Percentiles rank a stretch among this genome's conserved stretches.
Evolutionary conservation across 2,113 vertebrate species (phyloP).

Genomic region (Saguinus midas): DNA sequence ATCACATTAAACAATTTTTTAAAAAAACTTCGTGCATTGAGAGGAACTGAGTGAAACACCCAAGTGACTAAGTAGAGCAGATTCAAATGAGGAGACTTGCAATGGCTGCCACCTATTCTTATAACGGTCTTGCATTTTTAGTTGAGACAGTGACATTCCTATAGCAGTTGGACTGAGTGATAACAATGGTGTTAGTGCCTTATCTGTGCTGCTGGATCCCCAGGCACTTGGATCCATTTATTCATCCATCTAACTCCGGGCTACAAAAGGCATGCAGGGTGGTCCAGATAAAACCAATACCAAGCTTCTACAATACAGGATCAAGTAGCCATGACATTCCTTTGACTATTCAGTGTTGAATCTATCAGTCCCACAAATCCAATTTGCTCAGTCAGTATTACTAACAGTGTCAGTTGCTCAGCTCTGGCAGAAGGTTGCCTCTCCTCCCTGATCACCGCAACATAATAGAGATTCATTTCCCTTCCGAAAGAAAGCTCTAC

Average conservation of each 20-base stretch:
- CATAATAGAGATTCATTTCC: conserved; percentile 79
- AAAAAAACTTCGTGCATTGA: neutral
- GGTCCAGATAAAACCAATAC: neutral
- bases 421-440: neutral
- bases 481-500: conserved; percentile 80
- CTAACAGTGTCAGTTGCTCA: conserved; percentile 57
- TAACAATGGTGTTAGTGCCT: neutral
- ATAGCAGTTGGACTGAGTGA: neutral
- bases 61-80: neutral
- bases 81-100: neutral
- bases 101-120: neutral
- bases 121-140: neutral
- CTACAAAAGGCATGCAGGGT: neutral
- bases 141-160: neutral
- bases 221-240: neutral
- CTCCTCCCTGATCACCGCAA: conserved; percentile 69
- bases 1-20: neutral
- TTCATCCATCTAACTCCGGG: neutral
- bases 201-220: neutral
- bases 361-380: conserved; percentile 40
- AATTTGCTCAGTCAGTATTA: neutral
- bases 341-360: neutral
- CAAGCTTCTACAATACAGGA: neutral
- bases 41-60: neutral
- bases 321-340: neutral